Evolutionary conservation across 2,113 vertebrate genomes (phyloP).

Genomic region (Balaenoptera acutorostrata): DNA sequence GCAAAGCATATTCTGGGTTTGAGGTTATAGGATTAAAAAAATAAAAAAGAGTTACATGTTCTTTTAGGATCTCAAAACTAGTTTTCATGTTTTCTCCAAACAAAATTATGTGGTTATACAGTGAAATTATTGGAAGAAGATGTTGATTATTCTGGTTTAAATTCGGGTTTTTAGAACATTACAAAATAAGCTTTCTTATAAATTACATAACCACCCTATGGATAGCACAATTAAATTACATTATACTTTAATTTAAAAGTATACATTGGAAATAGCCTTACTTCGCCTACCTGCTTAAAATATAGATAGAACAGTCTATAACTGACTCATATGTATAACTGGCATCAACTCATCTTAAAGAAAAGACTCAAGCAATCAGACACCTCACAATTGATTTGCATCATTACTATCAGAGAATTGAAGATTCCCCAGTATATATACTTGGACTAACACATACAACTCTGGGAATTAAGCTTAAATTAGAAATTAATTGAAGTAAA

Average conservation of each 20-base stretch:
- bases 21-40: not conserved
- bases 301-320: not conserved
- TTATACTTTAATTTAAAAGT: not conserved
- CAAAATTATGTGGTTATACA: not conserved
- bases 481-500: not conserved
- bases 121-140: not conserved
- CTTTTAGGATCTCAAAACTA: not conserved
- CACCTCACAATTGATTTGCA: not conserved
- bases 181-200: not conserved
- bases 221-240: not conserved
- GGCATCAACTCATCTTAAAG: not conserved
- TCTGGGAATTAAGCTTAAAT: not conserved
- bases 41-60: not conserved
- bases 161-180: not conserved
- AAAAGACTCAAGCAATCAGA: not conserved
- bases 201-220: not conserved
- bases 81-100: not conserved
- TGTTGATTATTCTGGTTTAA: not conserved
- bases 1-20: not conserved
- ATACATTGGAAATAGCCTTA: not conserved
- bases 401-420: not conserved
- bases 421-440: not conserved
- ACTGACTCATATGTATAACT: not conserved
- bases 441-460: not conserved
- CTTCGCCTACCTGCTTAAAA: not conserved